Evolutionary conservation across 2,797 vertebrate genomes (phyloP).

Genomic region (Pelochelys cantorii): DNA sequence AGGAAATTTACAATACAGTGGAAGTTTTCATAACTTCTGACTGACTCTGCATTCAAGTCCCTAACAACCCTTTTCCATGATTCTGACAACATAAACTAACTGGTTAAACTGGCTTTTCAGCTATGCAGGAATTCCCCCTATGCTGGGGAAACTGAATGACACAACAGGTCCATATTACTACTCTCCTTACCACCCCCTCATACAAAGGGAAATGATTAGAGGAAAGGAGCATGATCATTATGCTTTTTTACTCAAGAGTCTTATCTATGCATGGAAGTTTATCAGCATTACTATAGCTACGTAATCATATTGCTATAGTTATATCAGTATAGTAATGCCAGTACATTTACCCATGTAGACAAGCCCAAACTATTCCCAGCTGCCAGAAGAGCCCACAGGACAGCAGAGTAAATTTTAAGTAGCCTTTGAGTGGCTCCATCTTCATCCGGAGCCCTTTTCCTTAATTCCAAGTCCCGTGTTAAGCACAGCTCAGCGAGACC

Average conservation of each 20-base stretch:
- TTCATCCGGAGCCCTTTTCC: not conserved
- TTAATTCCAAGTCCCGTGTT: not conserved
- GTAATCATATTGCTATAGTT: not conserved
- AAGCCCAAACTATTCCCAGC: not conserved
- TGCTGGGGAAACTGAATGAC: not conserved
- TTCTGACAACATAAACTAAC: not conserved
- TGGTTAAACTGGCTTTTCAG: not conserved
- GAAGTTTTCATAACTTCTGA: not conserved
- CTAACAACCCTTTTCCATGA: slow-evolving; percentile 1
- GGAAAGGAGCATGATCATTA: fast-evolving
- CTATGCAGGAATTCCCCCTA: slow-evolving; percentile 23
- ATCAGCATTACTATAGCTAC: not conserved
- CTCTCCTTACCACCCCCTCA: not conserved
- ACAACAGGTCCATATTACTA: not conserved
- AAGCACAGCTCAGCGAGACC: not conserved
- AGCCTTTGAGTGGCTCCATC: not conserved
- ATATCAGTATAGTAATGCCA: not conserved
- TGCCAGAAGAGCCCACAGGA: not conserved
- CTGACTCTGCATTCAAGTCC: not conserved
- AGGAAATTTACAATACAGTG: not conserved
- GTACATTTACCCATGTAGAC: not conserved
- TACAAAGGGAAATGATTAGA: not conserved
- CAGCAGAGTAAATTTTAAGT: fast-evolving
- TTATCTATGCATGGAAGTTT: not conserved
- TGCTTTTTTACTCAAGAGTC: not conserved